phyloP scores from a whole-genome alignment of 2,888 invertebrate species.

The Neuroscelio doddi region DNA sequence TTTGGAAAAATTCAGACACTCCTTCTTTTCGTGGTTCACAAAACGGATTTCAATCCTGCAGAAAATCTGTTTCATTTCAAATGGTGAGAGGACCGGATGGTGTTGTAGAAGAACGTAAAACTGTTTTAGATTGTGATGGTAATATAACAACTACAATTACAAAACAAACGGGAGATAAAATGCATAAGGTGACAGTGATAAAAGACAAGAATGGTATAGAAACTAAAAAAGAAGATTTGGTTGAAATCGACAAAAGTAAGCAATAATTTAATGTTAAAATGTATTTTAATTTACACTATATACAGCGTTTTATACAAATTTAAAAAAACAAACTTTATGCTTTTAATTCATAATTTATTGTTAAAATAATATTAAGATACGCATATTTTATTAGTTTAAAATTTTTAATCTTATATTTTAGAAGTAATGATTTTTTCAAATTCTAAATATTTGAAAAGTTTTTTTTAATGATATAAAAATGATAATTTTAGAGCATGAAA shows the following conservation, averaged over 20 bases:
- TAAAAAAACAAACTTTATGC: too few species aligned
- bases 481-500: too few species aligned
- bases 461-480: neutral
- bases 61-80: conserved; percentile 74
- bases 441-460: neutral
- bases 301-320: neutral
- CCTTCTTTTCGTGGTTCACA: conserved; percentile 52
- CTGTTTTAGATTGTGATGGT: conserved; percentile 75
- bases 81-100: conserved; percentile 76
- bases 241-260: conserved; percentile 65
- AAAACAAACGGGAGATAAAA: conserved; percentile 63
- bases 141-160: conserved; percentile 77
- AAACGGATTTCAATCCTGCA: conserved; percentile 65
- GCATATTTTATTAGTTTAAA: too few species aligned
- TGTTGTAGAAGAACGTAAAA: conserved; percentile 74
- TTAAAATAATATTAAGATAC: too few species aligned
- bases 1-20: conserved; percentile 57
- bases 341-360: conserved; percentile 12
- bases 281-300: neutral
- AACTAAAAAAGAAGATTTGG: conserved; percentile 61
- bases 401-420: too few species aligned
- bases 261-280: too few species aligned
- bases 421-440: too few species aligned
- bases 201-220: conserved; percentile 64
- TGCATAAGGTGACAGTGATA: conserved; percentile 58